Evolutionary conservation across 1,140 invertebrate species (phyloP), one percentile per base, ranked within the genome.

Genomic region (Thaumetopoea pityocampa): DNA sequence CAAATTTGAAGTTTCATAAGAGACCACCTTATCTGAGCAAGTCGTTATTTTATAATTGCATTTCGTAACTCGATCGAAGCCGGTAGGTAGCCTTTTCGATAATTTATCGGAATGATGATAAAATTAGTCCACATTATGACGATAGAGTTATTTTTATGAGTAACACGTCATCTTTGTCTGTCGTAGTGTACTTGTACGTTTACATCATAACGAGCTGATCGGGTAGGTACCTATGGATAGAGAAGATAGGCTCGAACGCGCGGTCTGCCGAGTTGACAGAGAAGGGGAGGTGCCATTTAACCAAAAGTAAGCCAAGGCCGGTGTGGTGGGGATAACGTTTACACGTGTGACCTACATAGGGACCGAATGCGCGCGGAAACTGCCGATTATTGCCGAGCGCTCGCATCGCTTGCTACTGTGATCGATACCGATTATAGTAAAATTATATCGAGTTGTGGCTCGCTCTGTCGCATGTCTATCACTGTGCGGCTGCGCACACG

Each of bases 341-440:
- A 79, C 79, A 83, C 79, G 79, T 84, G 79, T 84, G 79, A 83
- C 79, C 79, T 67, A 81, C 63, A 76, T 81, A 73, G 55, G 26
- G 47, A 36, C 64, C 74, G 79, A 79, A 47, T 34, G 48, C 10
- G 47, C 28, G 16, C 47, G 49, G 10, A 34, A 34, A 38, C 33
- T 12, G 9, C 22, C 79, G 74, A 80, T 28, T 23, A n/a, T 18
- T 18, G 14, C 59, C 71, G 72, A 77, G 22, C 35, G 44, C 14
- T 44, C 32, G 48, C 54, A 47, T 43, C 63, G 52, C 52, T 53
- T 45, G 41, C 62, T 54, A 52, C 53, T 68, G 47, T 68, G 60
- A 77, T 80, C 72, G 62, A 80, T 80, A 74, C 55, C 32, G 49
- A 65, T 62, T n/a, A n/a, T n/a, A n/a, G n/a, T n/a, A n/a, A n/a